Conservation (phyloP, 2,113 vertebrate species). For the Festucalex cinctus region DNA sequence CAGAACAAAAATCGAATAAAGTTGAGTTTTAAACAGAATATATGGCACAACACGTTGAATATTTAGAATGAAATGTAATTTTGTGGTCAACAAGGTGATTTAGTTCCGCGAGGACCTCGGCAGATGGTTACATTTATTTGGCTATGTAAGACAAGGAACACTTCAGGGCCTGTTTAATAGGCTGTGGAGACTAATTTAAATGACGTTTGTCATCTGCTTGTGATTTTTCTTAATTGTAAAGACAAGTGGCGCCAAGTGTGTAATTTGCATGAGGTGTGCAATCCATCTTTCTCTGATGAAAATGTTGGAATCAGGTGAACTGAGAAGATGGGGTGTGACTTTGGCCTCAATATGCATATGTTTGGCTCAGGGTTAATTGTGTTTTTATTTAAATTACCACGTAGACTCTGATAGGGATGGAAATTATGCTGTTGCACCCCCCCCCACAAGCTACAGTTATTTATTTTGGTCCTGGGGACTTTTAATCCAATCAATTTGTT, state of each 20-base stretch:
- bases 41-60: background rate
- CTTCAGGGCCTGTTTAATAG: background rate
- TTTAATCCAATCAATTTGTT: slow-evolving; percentile 19
- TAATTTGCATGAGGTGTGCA: background rate
- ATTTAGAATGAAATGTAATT: background rate
- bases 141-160: background rate
- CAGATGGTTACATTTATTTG: background rate
- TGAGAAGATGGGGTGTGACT: background rate
- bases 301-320: background rate
- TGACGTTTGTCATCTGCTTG: background rate
- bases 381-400: slow-evolving; percentile 5
- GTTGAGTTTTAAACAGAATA: slow-evolving; percentile 6
- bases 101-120: background rate
- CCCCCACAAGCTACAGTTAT: background rate
- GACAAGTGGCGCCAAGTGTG: background rate
- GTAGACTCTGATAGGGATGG: background rate
- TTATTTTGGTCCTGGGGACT: slow-evolving; percentile 13
- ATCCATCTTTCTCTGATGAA: slow-evolving; percentile 2
- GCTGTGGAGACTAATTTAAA: background rate
- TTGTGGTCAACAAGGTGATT: background rate
- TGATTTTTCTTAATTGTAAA: background rate
- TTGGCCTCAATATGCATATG: background rate
- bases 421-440: background rate
- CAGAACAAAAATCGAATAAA: background rate
- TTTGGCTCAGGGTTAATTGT: slow-evolving; percentile 1